Base-by-base conservation (phyloP, 2,888 invertebrate genomes). In the Empis livida region DNA sequence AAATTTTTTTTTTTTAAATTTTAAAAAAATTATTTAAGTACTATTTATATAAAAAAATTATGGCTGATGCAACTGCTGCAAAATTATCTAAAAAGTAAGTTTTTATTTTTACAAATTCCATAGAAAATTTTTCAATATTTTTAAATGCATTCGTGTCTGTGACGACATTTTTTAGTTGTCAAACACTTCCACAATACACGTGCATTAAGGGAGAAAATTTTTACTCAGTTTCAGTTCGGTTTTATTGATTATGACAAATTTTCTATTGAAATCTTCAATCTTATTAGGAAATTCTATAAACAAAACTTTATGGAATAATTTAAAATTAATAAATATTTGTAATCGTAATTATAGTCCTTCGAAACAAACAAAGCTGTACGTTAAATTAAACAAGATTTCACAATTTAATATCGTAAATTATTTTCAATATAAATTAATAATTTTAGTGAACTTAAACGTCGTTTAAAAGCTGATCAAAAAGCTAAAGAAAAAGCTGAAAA, bases 391-490 rank as follows among this genome's bases (percentile, higher is more conserved):
- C 8, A 27, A 27, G 5, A 8, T 27, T 27, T 27, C 5, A 27
- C 9, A 8, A 20, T 27, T 8, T 27, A 27, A 20, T 9, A 6
- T 20, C 6, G 20, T 20, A 5, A 20, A 5, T 20, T 20, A 5
- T 20, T 20, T 20, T 20, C 4, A 20, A 20, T 20, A 20, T 5
- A 20, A 20, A 20, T 54, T 56, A 55, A 49, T 51, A 52, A 55
- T 72, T 73, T 23, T 68, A 97, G 96, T 78, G 96, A 97, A 72
- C 73, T 89, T 56, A 99, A 99, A 73, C 77, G 96, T 49, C 78
- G 91, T 11, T 64, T 86, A 48, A 97, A 96, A 71, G 86, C 88
- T 10, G 92, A 94, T 62, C 87, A 94, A 67, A 96, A 96, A 65
- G 82, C 87, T 11, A 87, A 92, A 64, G 92, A 95, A 60, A 93